phyloP scores from a whole-genome alignment of 1,140 invertebrate genomes.

The Procambarus virginalis region DNA sequence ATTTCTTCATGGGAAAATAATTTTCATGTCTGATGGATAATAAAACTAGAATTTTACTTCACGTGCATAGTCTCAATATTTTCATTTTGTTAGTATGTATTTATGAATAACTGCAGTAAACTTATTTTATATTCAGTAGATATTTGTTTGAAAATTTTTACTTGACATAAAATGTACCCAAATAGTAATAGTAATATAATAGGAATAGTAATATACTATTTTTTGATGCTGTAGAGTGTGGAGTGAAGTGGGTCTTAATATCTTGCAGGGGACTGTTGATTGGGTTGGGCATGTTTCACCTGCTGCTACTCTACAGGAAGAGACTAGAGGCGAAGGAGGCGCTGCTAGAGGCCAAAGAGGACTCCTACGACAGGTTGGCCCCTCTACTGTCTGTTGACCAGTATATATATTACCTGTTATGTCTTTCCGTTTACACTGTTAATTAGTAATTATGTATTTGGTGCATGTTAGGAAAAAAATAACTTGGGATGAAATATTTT shows the following conservation, averaged over 20 bases:
- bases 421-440: not conserved
- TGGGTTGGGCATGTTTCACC: slow-evolving; percentile 20
- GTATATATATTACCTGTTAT: not conserved
- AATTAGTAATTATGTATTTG: not conserved
- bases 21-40: too few relatives aligned
- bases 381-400: not conserved
- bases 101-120: not conserved
- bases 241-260: not conserved
- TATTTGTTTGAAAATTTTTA: not conserved
- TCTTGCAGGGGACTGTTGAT: slow-evolving; percentile 40
- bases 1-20: too few relatives aligned
- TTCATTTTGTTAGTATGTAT: not conserved
- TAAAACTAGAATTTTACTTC: too few relatives aligned
- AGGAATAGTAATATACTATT: not conserved
- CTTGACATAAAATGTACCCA: too few relatives aligned
- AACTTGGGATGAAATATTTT: not conserved
- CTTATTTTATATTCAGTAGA: not conserved
- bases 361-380: slow-evolving; percentile 51
- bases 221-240: not conserved
- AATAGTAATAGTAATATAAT: not conserved
- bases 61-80: too few relatives aligned
- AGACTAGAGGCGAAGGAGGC: slow-evolving; percentile 49
- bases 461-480: not conserved
- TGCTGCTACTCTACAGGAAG: slow-evolving; percentile 43
- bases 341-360: slow-evolving; percentile 47